These are phyloP conservation scores for Drosophila erecta DNA, from an alignment of 1,140 invertebrate genomes.

Conservation along the genomic window DNA sequence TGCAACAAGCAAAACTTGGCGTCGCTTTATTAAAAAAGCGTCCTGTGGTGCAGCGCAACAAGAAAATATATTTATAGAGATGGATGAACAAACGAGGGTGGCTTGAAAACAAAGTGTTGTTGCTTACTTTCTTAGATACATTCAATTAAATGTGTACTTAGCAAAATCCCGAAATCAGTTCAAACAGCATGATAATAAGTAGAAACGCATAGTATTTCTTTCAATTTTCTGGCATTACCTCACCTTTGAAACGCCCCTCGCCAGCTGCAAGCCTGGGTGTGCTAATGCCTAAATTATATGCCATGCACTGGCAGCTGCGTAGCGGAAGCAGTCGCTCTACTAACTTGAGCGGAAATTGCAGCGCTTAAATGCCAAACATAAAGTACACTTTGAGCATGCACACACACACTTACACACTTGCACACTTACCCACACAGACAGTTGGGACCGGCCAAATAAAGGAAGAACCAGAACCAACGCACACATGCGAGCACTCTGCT, in stretches of 20 bases:
- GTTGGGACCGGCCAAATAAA: slow-evolving; percentile 36
- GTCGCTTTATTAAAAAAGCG: slow-evolving; percentile 68
- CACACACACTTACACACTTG: background rate
- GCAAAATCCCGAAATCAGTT: background rate
- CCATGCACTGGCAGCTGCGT: slow-evolving; percentile 67
- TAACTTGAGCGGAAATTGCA: slow-evolving; percentile 79
- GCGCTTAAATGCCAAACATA: slow-evolving; percentile 78
- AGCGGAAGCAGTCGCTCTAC: slow-evolving; percentile 74
- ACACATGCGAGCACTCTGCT: slow-evolving; percentile 30
- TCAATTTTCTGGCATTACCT: background rate
- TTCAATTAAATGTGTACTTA: too few relatives aligned
- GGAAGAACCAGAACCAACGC: slow-evolving; percentile 23
- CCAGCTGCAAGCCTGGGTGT: slow-evolving; percentile 40
- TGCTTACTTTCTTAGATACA: too few relatives aligned
- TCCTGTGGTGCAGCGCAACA: slow-evolving; percentile 56
- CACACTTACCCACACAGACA: slow-evolving; percentile 2
- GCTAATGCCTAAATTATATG: slow-evolving; percentile 79
- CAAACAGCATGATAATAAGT: background rate
- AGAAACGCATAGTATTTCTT: background rate
- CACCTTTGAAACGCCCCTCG: slow-evolving; percentile 15
- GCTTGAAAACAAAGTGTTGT: background rate
- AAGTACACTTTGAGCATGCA: slow-evolving; percentile 47
- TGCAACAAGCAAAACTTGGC: slow-evolving; percentile 62
- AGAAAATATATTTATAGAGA: slow-evolving; percentile 47
- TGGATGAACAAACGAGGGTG: slow-evolving; percentile 28